These are phyloP conservation scores for Pterophyllum scalare DNA, from an alignment of 2,113 vertebrate species.

Conservation along the genomic window DNA sequence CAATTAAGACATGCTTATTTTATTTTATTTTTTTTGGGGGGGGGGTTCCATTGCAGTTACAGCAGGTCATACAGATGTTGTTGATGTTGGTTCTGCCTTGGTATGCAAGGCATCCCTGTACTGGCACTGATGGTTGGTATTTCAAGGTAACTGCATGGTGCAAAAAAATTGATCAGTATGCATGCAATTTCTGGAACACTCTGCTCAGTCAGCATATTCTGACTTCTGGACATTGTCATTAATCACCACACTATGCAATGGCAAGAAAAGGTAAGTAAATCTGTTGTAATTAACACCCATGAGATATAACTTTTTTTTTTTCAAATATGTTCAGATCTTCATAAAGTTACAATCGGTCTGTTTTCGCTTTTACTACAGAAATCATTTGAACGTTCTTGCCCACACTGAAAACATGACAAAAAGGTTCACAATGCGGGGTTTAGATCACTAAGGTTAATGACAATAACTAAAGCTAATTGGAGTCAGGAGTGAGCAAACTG, in stretches of 20 bases:
- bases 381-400: background rate
- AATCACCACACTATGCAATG: background rate
- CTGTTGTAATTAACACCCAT: background rate
- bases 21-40: background rate
- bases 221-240: background rate
- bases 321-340: background rate
- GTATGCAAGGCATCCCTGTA: background rate
- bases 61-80: background rate
- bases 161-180: background rate
- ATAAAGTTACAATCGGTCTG: background rate
- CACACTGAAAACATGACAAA: background rate
- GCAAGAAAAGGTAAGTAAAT: background rate
- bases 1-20: background rate
- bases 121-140: background rate
- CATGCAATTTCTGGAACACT: background rate
- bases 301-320: background rate
- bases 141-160: background rate
- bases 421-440: background rate
- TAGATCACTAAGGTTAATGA: background rate
- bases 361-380: too few relatives aligned
- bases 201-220: background rate
- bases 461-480: background rate
- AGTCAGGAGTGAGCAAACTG: background rate
- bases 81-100: background rate
- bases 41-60: background rate